Conservation (phyloP, 2,888 invertebrate genomes). For the Philonicus albiceps region DNA sequence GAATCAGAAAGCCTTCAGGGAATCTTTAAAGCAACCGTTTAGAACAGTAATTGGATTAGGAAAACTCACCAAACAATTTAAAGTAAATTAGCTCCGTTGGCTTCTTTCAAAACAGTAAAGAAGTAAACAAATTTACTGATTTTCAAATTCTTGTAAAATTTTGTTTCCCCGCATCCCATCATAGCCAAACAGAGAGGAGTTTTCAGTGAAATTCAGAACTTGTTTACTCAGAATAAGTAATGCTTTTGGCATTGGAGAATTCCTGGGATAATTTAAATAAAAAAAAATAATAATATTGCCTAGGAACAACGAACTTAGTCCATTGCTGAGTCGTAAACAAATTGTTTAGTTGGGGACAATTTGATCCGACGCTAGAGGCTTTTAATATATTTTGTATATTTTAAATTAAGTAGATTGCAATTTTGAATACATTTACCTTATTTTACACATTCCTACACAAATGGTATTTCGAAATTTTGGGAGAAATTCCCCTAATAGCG, state of each 20-base stretch:
- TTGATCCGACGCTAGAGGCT: neutral
- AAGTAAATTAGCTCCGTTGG: neutral
- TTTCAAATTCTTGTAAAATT: neutral
- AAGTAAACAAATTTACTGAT: neutral
- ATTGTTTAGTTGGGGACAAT: neutral
- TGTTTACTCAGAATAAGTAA: neutral
- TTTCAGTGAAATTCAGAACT: neutral
- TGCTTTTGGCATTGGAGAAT: neutral
- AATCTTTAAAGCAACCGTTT: neutral
- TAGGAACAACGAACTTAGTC: neutral
- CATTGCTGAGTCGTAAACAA: neutral
- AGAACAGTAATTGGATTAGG: neutral
- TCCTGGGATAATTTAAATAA: neutral
- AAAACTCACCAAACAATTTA: neutral
- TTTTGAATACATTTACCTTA: neutral
- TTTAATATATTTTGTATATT: neutral
- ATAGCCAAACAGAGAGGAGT: neutral
- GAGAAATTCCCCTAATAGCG: neutral
- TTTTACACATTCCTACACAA: neutral
- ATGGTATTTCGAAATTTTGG: neutral
- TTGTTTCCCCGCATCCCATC: neutral
- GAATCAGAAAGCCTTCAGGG: neutral
- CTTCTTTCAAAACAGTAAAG: neutral
- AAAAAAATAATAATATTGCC: neutral
- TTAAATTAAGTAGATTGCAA: neutral